Evolutionary conservation across 1,140 invertebrate species (phyloP), one percentile per base, ranked within the genome.

Genomic region (Diploscapter pachys): DNA sequence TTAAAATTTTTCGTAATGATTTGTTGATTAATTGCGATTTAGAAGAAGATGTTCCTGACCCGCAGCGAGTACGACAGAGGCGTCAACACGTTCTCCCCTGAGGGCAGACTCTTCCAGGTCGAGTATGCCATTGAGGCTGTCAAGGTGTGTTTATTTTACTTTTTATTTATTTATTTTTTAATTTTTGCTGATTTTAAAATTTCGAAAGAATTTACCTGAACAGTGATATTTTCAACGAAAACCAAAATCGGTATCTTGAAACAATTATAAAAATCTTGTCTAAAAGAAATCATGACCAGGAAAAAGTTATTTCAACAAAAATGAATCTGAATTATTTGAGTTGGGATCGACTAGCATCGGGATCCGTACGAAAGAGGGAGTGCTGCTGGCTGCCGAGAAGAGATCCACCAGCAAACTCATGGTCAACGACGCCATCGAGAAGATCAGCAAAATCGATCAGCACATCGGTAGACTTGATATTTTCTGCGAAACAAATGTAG

Each of bases 41-140:
- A 80, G 48, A 48, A 49, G 11, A 87, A 63, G 67, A 99, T 99
- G 96, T 99, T 99, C 90, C 89, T 99, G 53, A 98, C 96, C 83
- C 91, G 96, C 86, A 98, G 95, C 63, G 97, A 99, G 88, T 99
- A 99, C 87, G 97, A 99, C 88, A 90, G 96, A 83, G 96, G 96
- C 81, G 96, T 99, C 3, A 99, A 99, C 86, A 99, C 96, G 13
- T 99, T 99, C 88, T 98, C 96, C 62, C 97, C 97, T 0, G 97
- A 99, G 89, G 97, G 97, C 49, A 90, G 97, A 78, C 89, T 99
- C n/a, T 97, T 98, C 86, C 97, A 99, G 90, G 95, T 99, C 8
- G 97, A 99, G 89, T 99, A 99, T 91, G 97, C 97, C 4, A 99
- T 99, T 84, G 97, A 99, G 89, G 96, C 97, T 4, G 99, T 99